Base-by-base conservation (phyloP, 2,888 invertebrate genomes). In the Volucella inanis region DNA sequence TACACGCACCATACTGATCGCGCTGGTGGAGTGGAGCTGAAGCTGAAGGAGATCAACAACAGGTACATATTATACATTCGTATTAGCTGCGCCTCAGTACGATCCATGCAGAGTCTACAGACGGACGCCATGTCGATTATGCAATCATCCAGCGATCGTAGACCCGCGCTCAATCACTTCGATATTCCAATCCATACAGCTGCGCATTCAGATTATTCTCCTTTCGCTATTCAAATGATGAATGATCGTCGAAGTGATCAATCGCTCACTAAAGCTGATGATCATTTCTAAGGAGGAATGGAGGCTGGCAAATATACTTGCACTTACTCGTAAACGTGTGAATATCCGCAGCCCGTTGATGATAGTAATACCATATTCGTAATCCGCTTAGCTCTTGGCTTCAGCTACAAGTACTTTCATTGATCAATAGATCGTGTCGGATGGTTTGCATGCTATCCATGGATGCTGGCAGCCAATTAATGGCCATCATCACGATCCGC, bases 381-480 rank as follows among this genome's bases (percentile, higher is more conserved):
- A 31, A 31, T 31, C 31, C 68, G 59, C 76, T 77, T 59, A 68
- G 68, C 49, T 65, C 67, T 65, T 57, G 59, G 57, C 62, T 84
- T 62, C 55, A 43, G 71, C 61, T 61, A 49, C n/a, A n/a, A n/a
- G n/a, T n/a, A n/a, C 83, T 70, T 84, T 70, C 80, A 76, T 80
- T 80, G 80, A 85, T 85, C 84, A 77, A 68, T 81, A 76, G 85
- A 85, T 81, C 81, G 81, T 81, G 81, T 80, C 70, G 74, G 64
- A 74, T 70, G 72, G 50, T 15, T 45, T 71, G 71, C 59, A 65
- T 43, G 55, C 49, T 43, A 54, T 31, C n/a, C n/a, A n/a, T 49
- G 41, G 55, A 64, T 31, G 72, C 76, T 72, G 67, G 76, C 68
- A 80, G 52, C 77, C 71, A 62, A 72, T 85, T 55, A 81, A 81